Evolutionary conservation across 2,888 invertebrate species (phyloP), one percentile per base, ranked within the genome.

Genomic region (Harpagoxenus sublaevis): DNA sequence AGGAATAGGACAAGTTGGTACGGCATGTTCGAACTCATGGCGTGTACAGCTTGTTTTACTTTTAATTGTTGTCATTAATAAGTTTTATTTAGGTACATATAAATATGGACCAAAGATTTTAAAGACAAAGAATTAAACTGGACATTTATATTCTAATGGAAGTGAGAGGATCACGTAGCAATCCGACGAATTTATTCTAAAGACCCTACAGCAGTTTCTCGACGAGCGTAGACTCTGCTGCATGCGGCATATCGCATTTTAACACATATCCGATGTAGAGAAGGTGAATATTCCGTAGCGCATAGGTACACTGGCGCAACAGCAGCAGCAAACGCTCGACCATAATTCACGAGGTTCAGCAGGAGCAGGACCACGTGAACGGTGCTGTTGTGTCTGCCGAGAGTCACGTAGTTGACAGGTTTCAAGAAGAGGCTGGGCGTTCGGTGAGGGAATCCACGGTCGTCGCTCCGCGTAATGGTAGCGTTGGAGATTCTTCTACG

Each of bases 241-340:
- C 42, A 31, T 55, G 12, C 5, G 18, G 15, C 35, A 3, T 42
- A 57, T 68, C 42, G 4, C 57, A 45, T 62, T 57, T 31, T 57
- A 73, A 31, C 12, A 23, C 1, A 18, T 31, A 23, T 5, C 10
- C 23, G 1, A 65, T 10, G 10, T 66, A 66, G 39, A 75, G 6
- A 35, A 35, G 6, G 0, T 35, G 6, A 35, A 35, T 35, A 6
- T 66, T 74, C 74, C 31, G 9, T 53, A 90, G 91, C 31, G 81
- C 53, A 53, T 77, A 84, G 90, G 90, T 68, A 92, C 91, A 84
- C 75, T 90, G 89, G 83, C 87, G 75, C 90, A 91, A 65, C 88
- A 88, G 65, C 89, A 87, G 6, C 35, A 35, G 73, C 91, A 89
- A 57, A 83, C 88, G 73, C 65, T 75, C 74, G 88, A 89, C 57